Evolutionary conservation across 2,888 invertebrate species (phyloP), one percentile per base, ranked within the genome.

Genomic region (Euzophera pinguis): DNA sequence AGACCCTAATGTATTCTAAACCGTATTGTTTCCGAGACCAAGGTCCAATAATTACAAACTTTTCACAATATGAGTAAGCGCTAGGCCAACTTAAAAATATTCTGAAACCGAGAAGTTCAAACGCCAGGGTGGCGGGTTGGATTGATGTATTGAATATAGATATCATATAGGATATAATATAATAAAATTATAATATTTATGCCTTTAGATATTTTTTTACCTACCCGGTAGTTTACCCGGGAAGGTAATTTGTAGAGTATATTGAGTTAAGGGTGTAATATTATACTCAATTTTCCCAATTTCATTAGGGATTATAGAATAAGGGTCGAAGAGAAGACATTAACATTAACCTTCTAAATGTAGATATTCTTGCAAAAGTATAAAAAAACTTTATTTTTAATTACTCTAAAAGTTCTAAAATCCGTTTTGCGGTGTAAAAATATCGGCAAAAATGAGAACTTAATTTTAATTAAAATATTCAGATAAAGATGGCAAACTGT

Each of bases 401-500:
- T 10, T 34, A 9, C 34, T 50, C 14, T 13, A 3, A 13, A 51
- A 43, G 35, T 45, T 37, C 22, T 3, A 35, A 43, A 37, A 43
- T 37, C 37, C 43, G 5, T 43, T 43, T 43, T 43, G 17, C 10
- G 16, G 10, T 32, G 34, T 13, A 50, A 35, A 42, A 17, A 35
- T 34, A 51, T 22, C 12, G 35, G 27, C 13, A 43, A 45, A 45
- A 51, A 17, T 43, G 3, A 13, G 17, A 43, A 50, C 39, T 47
- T 29, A 61, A 63, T 64, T 66, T 71, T 67, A 72, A 74, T 73
- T 71, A 70, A 71, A 73, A 63, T 69, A 66, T 67, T 72, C 61
- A 55, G 62, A 64, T 65, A 68, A 59, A 52, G 59, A 62, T 64
- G 61, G 61, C 62, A 69, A 69, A 66, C 68, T 66, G 62, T 63